Percentiles rank a stretch among this genome's conserved stretches.
Conservation (phyloP, 2,888 invertebrate genomes). For the Xylota sylvarum region DNA sequence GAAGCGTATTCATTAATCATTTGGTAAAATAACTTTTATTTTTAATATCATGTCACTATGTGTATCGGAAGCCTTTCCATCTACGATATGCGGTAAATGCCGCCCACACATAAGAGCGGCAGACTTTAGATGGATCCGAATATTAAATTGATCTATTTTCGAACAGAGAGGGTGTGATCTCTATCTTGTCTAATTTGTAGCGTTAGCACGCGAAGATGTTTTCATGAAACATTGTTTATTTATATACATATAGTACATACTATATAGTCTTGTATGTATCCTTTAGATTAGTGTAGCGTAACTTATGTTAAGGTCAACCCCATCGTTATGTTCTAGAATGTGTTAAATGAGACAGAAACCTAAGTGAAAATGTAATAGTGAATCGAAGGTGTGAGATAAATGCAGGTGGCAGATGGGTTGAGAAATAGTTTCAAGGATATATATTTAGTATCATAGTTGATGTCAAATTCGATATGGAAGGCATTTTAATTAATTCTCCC, state of each 20-base stretch:
- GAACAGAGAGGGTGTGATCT: conserved; percentile 65
- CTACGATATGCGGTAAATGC: background rate
- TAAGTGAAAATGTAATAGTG: conserved; percentile 48
- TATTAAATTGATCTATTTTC: conserved; percentile 61
- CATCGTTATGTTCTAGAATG: conserved; percentile 55
- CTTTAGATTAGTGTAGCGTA: conserved; percentile 40
- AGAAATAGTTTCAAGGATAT: conserved; percentile 51
- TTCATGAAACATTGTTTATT: conserved; percentile 35
- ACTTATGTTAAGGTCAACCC: conserved; percentile 63
- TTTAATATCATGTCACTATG: conserved; percentile 23
- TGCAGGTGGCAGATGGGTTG: conserved; percentile 58
- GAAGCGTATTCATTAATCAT: conserved; percentile 50
- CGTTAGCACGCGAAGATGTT: conserved; percentile 43
- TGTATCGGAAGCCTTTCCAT: conserved; percentile 2
- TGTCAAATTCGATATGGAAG: conserved; percentile 42
- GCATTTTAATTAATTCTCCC: conserved; percentile 47
- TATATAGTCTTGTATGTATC: background rate
- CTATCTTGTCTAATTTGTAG: conserved; percentile 32
- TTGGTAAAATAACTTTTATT: conserved; percentile 19
- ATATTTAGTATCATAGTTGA: conserved; percentile 3
- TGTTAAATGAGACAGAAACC: conserved; percentile 50
- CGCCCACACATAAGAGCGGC: background rate
- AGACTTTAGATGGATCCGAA: conserved; percentile 2
- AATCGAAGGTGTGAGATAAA: conserved; percentile 44
- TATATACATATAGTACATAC: background rate